These are phyloP conservation scores for Mantis religiosa DNA, from an alignment of 2,888 invertebrate species.

Conservation along the genomic window DNA sequence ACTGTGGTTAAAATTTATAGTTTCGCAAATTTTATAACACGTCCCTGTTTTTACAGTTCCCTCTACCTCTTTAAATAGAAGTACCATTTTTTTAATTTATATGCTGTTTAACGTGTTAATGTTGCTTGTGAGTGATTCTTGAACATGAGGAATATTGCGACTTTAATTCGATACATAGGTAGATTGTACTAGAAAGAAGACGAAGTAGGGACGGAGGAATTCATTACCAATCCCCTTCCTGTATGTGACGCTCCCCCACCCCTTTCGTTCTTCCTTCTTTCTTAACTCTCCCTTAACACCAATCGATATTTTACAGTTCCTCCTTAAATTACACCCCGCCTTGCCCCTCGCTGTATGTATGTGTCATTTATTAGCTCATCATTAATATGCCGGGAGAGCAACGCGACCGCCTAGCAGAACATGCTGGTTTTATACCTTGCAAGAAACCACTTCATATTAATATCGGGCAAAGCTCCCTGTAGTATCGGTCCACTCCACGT, in stretches of 20 bases:
- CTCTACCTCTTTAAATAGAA: no score
- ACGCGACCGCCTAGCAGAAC: background rate
- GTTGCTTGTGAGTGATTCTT: no score
- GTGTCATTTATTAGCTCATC: slow-evolving; percentile 31
- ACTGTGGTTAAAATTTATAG: no score
- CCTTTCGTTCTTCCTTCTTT: background rate
- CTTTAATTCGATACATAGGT: background rate
- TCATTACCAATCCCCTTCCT: slow-evolving; percentile 22
- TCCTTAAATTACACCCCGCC: slow-evolving; percentile 28
- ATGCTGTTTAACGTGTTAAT: no score
- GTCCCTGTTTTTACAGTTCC: no score
- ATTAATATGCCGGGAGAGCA: slow-evolving; percentile 27
- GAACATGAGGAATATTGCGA: background rate
- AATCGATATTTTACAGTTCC: slow-evolving; percentile 30
- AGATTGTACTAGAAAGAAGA: background rate
- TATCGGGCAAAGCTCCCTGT: background rate
- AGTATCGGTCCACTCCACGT: background rate
- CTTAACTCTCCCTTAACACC: slow-evolving; percentile 21
- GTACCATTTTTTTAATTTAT: no score
- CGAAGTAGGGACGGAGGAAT: slow-evolving; percentile 18
- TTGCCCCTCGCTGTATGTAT: slow-evolving; percentile 17
- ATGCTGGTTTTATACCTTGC: background rate
- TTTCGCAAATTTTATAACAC: no score
- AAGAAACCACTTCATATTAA: slow-evolving; percentile 14
- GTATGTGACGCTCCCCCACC: background rate